A percentile compares a stretch with the other conserved stretches of the same genome.
phyloP scores from a whole-genome alignment of 1,140 invertebrate genomes.

The Sarcophaga bullata region DNA sequence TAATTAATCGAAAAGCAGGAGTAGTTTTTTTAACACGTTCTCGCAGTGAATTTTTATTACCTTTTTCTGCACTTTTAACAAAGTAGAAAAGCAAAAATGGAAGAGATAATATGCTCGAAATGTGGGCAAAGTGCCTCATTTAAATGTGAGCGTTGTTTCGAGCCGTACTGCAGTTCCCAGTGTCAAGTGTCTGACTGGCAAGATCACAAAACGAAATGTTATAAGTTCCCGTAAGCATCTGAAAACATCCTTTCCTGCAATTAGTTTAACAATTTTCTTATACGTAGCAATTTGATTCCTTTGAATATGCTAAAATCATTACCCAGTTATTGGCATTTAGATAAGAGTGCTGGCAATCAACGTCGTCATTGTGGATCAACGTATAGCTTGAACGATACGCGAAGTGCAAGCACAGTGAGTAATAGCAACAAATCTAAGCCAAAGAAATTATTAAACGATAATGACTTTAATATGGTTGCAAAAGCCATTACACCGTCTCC shows the following conservation, averaged over 20 bases:
- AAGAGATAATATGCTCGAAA: constrained; percentile 17
- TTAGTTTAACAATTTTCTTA: neutral
- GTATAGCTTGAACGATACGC: neutral
- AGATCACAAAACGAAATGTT: constrained; percentile 39
- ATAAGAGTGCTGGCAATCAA: neutral
- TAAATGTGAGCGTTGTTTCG: constrained; percentile 40
- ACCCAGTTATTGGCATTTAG: neutral
- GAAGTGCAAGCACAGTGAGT: neutral
- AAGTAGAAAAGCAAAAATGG: neutral
- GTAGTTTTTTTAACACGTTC: neutral
- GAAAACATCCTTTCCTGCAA: neutral
- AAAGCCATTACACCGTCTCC: neutral
- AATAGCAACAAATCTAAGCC: constrained; percentile 1
- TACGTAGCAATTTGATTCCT: constrained; percentile 1
- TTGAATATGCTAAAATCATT: neutral
- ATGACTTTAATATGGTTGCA: neutral
- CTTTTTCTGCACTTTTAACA: neutral
- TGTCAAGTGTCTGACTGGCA: constrained; percentile 42
- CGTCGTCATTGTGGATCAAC: neutral
- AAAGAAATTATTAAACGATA: constrained; percentile 22
- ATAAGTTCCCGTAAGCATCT: constrained; percentile 42
- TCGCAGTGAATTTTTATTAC: neutral
- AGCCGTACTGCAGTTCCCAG: constrained; percentile 35
- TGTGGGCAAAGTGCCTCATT: constrained; percentile 7
- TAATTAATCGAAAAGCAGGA: neutral